These are phyloP conservation scores for Leptopilina syphax DNA, from an alignment of 2,888 invertebrate species.

Conservation along the genomic window DNA sequence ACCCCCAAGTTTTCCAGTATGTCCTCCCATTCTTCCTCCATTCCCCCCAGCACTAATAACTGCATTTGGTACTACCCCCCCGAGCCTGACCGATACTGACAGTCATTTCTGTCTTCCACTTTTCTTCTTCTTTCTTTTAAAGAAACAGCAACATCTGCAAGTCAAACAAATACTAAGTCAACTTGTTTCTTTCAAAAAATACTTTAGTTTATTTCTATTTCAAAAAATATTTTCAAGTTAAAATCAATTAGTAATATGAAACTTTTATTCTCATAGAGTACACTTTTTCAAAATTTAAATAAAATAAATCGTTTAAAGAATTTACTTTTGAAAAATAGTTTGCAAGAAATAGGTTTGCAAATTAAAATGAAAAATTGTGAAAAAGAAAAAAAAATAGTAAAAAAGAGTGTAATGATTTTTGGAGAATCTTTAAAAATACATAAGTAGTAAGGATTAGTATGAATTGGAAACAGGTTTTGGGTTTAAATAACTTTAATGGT, in stretches of 20 bases:
- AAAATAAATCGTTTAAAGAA: no score
- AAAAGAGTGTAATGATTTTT: not conserved
- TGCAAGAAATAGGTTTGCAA: no score
- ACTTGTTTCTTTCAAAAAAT: constrained; percentile 57
- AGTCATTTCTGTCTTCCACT: constrained; percentile 94
- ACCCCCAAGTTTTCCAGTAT: constrained; percentile 47
- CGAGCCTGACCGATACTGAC: constrained; percentile 83
- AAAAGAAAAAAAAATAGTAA: not conserved
- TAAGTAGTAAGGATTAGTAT: not conserved
- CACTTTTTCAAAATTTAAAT: no score
- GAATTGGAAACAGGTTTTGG: constrained; percentile 20
- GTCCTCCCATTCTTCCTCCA: constrained; percentile 47
- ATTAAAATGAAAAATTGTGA: no score
- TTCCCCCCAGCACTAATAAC: constrained; percentile 67
- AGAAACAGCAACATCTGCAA: constrained; percentile 98
- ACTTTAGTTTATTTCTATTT: no score
- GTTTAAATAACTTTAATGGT: not conserved
- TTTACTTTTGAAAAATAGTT: no score
- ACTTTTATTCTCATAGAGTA: no score
- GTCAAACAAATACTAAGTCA: constrained; percentile 77
- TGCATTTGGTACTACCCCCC: constrained; percentile 77
- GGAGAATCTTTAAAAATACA: not conserved
- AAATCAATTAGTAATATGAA: no score
- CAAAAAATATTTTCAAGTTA: no score
- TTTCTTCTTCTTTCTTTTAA: constrained; percentile 99